phyloP scores from a whole-genome alignment of 2,888 invertebrate genomes.

The Napeogenes sylphis region DNA sequence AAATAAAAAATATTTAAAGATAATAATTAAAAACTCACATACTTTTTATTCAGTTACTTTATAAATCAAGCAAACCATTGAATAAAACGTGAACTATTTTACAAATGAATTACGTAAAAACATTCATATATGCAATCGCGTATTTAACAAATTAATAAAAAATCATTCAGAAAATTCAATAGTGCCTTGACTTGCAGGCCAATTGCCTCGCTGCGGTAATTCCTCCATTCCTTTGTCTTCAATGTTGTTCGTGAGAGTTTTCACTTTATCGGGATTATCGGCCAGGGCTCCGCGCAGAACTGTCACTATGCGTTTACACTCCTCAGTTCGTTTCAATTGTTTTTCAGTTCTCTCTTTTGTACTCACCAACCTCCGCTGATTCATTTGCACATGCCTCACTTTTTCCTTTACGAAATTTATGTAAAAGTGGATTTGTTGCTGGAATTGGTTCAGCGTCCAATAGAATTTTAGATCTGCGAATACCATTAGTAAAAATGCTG shows the following conservation, averaged over 20 bases:
- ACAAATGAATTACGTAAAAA: constrained; percentile 16
- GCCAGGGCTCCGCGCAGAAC: constrained; percentile 41
- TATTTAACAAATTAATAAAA: constrained; percentile 14
- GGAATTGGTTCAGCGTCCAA: constrained; percentile 54
- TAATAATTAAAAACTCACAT: background rate
- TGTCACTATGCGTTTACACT: constrained; percentile 45
- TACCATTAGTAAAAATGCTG: constrained; percentile 47
- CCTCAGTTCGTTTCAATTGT: constrained; percentile 46
- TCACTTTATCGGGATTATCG: constrained; percentile 8
- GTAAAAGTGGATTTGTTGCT: constrained; percentile 50
- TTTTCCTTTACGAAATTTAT: constrained; percentile 53
- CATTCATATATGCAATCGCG: constrained; percentile 11
- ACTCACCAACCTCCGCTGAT: constrained; percentile 50
- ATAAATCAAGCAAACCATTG: constrained; percentile 1
- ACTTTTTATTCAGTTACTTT: constrained; percentile 1
- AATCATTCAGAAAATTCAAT: constrained; percentile 29
- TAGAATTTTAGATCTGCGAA: constrained; percentile 56
- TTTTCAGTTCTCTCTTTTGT: constrained; percentile 54
- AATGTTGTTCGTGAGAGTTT: constrained; percentile 9
- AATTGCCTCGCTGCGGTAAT: constrained; percentile 23
- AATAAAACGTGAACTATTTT: constrained; percentile 2
- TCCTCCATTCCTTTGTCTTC: constrained; percentile 12
- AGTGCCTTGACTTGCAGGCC: constrained; percentile 37
- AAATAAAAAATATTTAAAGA: background rate
- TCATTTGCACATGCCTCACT: constrained; percentile 47